Evolutionary conservation across 2,797 vertebrate species (phyloP), one percentile per base, ranked within the genome.

Genomic region (Gallinago nigripennis): DNA sequence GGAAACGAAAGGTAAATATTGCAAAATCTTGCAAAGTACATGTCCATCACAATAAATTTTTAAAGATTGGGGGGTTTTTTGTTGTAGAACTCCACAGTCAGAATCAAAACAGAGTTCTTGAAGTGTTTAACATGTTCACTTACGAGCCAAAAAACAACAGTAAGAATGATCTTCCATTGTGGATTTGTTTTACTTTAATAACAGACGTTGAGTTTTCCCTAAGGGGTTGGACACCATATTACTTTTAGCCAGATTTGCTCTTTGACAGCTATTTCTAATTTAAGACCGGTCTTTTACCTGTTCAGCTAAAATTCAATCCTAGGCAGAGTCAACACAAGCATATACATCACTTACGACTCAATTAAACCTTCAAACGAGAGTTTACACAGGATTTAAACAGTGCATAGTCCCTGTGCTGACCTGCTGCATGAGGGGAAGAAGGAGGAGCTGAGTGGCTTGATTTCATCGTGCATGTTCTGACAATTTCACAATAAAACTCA

Each of bases 1-100:
- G 89, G 94, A 97, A 95, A 97, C 75, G 57, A 94, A 91, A 96
- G 41, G 82, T 82, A 83, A 95, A 81, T 30, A 93, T 35, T 51
- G 83, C 68, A 88, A 90, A 91, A 85, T 53, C 78, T 95, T 64
- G 78, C 63, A 91, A 57, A 91, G 86, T 60, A 90, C 46, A 88
- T 23, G 63, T 85, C 48, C 5, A 20, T 30, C 56, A 83, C 0
- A 16, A 57, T 19, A 51, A 13, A 12, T 10, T 50, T 30, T 80
- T 41, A 13, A 78, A 64, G n/a, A 54, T 1, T 3, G 10, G 9
- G 51, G 0, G 8, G 35, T 80, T 56, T 60, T n/a, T 9, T 50
- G 1, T 68, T 82, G 35, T 31, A 82, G 63, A 89, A 65, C 33
- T 81, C 41, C 35, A 37, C 3, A 2, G 58, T 51, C 48, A 75